Conservation (phyloP, 2,888 invertebrate species). For the Lottia gigantea region DNA sequence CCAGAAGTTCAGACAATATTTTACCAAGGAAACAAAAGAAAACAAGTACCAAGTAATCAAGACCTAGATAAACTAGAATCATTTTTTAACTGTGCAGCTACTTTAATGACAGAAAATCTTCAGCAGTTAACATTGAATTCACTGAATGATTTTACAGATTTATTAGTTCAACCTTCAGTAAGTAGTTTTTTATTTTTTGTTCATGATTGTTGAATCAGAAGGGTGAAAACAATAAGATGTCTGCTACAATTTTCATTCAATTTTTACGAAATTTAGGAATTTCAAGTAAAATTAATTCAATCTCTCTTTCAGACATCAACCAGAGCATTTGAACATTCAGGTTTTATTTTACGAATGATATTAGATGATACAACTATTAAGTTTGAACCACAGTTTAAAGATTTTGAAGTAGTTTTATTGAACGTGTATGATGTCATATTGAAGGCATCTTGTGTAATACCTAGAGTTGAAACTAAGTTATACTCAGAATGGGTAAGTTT, state of each 20-base stretch:
- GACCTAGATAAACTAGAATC: constrained; percentile 77
- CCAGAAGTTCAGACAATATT: constrained; percentile 68
- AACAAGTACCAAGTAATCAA: constrained; percentile 67
- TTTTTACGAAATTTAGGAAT: too few relatives aligned
- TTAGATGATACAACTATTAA: constrained; percentile 66
- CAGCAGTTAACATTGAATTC: constrained; percentile 85
- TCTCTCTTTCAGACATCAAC: constrained; percentile 58
- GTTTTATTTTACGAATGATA: constrained; percentile 68
- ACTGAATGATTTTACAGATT: constrained; percentile 81
- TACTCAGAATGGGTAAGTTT: constrained; percentile 76
- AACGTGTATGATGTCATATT: constrained; percentile 81
- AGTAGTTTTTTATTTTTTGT: constrained; percentile 33
- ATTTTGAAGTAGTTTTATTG: constrained; percentile 79
- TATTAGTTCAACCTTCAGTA: constrained; percentile 83
- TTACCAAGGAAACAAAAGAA: constrained; percentile 68
- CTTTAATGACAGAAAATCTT: constrained; percentile 88
- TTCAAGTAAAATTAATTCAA: not conserved
- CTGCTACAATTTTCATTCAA: too few relatives aligned
- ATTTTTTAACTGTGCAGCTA: constrained; percentile 87
- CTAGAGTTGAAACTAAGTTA: constrained; percentile 82
- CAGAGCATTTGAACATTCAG: constrained; percentile 67
- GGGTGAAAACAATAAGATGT: too few relatives aligned
- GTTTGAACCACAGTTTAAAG: constrained; percentile 72
- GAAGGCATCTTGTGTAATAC: constrained; percentile 78
- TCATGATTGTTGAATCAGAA: too few relatives aligned